These are phyloP conservation scores for Pantherophis alleghaniensis DNA, from an alignment of 2,797 vertebrate species.

Conservation along the genomic window DNA sequence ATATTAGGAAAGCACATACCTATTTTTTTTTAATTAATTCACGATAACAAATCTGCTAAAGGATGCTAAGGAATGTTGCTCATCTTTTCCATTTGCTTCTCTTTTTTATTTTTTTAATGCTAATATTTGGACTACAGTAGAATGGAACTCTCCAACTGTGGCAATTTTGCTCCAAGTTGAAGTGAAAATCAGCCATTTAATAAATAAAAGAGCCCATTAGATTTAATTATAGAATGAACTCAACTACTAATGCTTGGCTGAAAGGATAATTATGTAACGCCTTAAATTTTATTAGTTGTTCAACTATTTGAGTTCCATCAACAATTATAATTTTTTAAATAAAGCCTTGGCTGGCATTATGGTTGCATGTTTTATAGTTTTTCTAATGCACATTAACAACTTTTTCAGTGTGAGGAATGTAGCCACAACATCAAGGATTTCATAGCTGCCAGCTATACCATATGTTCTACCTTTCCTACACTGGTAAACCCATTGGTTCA, in stretches of 20 bases:
- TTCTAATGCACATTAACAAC: slow-evolving; percentile 70
- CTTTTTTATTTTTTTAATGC: neutral
- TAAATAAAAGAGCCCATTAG: slow-evolving; percentile 3
- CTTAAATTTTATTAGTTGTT: slow-evolving; percentile 25
- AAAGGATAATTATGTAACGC: slow-evolving; percentile 36
- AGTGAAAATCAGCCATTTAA: slow-evolving; percentile 7
- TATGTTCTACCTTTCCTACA: slow-evolving; percentile 58
- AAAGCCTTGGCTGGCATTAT: slow-evolving; percentile 54
- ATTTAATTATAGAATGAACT: slow-evolving; percentile 36
- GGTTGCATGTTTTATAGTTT: slow-evolving; percentile 58
- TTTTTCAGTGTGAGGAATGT: slow-evolving; percentile 59
- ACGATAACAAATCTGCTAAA: neutral
- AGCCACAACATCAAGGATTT: slow-evolving; percentile 66
- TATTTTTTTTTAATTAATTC: neutral
- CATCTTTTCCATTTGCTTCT: neutral
- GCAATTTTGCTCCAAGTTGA: neutral
- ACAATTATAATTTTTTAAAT: slow-evolving; percentile 49
- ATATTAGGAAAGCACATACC: neutral
- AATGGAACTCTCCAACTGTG: neutral
- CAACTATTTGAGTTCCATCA: slow-evolving; percentile 45
- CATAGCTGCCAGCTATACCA: slow-evolving; percentile 66
- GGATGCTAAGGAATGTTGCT: neutral
- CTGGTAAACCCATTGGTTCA: slow-evolving; percentile 57
- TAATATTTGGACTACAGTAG: neutral
- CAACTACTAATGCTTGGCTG: slow-evolving; percentile 2